Evolutionary conservation across 2,888 invertebrate genomes (phyloP), one percentile per base, ranked within the genome.

Genomic region (Eurois occulta): DNA sequence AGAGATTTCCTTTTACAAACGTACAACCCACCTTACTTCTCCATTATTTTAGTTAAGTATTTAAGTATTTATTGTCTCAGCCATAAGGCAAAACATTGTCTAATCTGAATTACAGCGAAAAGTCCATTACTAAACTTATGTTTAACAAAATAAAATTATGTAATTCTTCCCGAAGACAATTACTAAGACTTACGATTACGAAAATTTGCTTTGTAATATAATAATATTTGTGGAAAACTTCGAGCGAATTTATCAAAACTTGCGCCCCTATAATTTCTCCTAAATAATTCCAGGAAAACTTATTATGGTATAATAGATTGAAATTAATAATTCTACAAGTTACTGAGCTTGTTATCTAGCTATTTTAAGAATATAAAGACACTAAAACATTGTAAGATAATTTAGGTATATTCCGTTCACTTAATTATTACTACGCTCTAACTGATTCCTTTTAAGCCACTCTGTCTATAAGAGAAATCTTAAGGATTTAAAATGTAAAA

Each of bases 201-300:
- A 60, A 62, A 2, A 70, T 71, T 32, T 62, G 13, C 28, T 46
- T 55, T 46, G 24, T 46, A 62, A 62, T 2, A 24, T 35, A 35
- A 70, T n/a, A 65, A 24, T 71, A 62, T 83, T 83, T 70, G 16
- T 46, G 5, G 11, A 77, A 60, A 35, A 35, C 35, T 58, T 62
- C 46, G 10, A 41, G 43, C 24, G 32, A 55, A 41, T 28, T 71
- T 11, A 68, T 43, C 16, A 68, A 55, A 71, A 67, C 16, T 62
- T n/a, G 35, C 8, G 43, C 32, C n/a, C 7, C 0, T 32, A 28
- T 18, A 18, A 79, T 24, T 28, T 43, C n/a, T 65, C 41, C 0
- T 52, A 41, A n/a, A 28, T 65, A 28, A 52, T 78, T 62, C 18
- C 32, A 41, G 7, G 35, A 58, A 18, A n/a, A 52, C 21, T 52